phyloP scores from a whole-genome alignment of 2,888 invertebrate species.

The Dasypogon diadema region DNA sequence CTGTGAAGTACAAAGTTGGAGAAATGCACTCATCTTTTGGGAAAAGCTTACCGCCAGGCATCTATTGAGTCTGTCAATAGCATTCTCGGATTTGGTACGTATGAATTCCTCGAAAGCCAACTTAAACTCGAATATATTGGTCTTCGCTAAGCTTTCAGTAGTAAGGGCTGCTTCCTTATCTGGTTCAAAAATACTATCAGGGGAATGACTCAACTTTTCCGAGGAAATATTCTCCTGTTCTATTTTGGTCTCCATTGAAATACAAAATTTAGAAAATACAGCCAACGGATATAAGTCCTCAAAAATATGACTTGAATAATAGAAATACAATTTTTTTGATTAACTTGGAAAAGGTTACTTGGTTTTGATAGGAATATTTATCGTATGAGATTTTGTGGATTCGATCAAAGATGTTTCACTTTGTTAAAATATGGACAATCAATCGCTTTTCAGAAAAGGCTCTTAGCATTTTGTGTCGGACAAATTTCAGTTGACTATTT shows the following conservation, averaged over 20 bases:
- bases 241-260: neutral
- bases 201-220: neutral
- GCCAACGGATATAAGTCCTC: neutral
- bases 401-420: too few species aligned
- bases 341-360: too few species aligned
- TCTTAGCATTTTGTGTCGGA: too few species aligned
- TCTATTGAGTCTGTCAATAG: slow-evolving; percentile 29
- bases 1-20: neutral
- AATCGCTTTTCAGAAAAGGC: too few species aligned
- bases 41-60: slow-evolving; percentile 24
- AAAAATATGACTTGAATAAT: neutral
- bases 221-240: neutral
- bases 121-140: slow-evolving; percentile 28
- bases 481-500: too few species aligned
- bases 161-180: neutral
- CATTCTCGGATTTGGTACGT: slow-evolving; percentile 30
- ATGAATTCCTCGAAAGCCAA: slow-evolving; percentile 10
- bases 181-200: neutral
- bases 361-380: too few species aligned
- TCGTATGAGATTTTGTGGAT: too few species aligned
- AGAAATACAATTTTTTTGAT: too few species aligned
- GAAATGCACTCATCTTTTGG: neutral
- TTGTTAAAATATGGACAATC: too few species aligned
- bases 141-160: neutral
- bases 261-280: slow-evolving; percentile 11